These are phyloP conservation scores for Drosophila kikkawai DNA, from an alignment of 1,140 invertebrate species.

Conservation along the genomic window DNA sequence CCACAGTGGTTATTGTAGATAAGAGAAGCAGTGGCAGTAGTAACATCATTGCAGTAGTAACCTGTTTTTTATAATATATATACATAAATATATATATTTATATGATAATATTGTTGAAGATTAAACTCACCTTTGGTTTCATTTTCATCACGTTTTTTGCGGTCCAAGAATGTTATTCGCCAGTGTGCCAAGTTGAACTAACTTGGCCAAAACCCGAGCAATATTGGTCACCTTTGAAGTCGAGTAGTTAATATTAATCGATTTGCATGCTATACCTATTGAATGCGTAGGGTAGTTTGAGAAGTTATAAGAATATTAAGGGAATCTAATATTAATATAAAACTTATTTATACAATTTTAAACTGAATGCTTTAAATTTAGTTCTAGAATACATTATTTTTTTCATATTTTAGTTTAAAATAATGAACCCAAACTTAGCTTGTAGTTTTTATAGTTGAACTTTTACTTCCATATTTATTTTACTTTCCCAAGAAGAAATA, in stretches of 20 bases:
- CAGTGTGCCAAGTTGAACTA: conserved; percentile 44
- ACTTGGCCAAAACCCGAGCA: conserved; percentile 31
- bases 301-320: neutral
- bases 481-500: too few species aligned
- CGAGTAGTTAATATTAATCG: conserved; percentile 30
- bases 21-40: conserved; percentile 32
- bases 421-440: too few species aligned
- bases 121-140: conserved; percentile 48
- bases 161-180: conserved; percentile 24
- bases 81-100: too few species aligned
- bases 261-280: conserved; percentile 54
- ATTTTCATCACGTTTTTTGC: conserved; percentile 37
- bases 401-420: too few species aligned
- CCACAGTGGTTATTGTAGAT: conserved; percentile 25
- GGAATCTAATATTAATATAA: too few species aligned
- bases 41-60: conserved; percentile 27
- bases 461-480: neutral
- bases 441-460: neutral
- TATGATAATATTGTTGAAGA: neutral
- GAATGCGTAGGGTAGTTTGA: neutral
- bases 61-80: conserved; percentile 15
- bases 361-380: neutral
- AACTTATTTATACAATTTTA: too few species aligned
- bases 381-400: too few species aligned
- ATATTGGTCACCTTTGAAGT: neutral